phyloP scores from a whole-genome alignment of 2,888 invertebrate genomes.

The Eupithecia subfuscata region DNA sequence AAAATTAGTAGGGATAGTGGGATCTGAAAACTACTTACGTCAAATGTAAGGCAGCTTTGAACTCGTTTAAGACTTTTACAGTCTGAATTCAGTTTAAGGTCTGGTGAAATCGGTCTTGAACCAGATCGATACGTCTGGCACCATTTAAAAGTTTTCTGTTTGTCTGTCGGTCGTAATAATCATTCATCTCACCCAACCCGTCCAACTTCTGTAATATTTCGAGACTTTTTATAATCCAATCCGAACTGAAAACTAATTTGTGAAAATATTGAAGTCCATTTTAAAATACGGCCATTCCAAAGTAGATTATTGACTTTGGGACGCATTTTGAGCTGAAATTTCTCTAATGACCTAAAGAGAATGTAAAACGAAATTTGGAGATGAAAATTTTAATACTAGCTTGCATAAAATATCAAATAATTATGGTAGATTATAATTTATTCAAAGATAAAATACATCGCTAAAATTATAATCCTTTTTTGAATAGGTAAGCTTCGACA shows the following conservation, averaged over 20 bases:
- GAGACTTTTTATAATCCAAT: conserved; percentile 40
- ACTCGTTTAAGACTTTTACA: background rate
- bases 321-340: conserved; percentile 28
- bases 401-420: background rate
- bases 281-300: conserved; percentile 35
- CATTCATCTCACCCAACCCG: conserved; percentile 10
- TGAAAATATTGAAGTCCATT: conserved; percentile 40
- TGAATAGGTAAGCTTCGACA: background rate
- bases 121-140: conserved; percentile 17
- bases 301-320: conserved; percentile 36
- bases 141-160: conserved; percentile 9
- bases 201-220: conserved; percentile 33
- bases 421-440: background rate
- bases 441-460: background rate
- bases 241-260: conserved; percentile 40
- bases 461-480: background rate
- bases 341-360: conserved; percentile 6
- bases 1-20: too few relatives aligned
- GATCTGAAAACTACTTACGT: background rate
- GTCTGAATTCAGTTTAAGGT: background rate
- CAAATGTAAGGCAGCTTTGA: background rate
- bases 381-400: background rate
- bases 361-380: background rate
- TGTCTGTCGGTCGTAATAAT: conserved; percentile 20
- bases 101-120: background rate